Evolutionary conservation across 1,140 invertebrate species (phyloP), one percentile per base, ranked within the genome.

Genomic region (Danaus plexippus): DNA sequence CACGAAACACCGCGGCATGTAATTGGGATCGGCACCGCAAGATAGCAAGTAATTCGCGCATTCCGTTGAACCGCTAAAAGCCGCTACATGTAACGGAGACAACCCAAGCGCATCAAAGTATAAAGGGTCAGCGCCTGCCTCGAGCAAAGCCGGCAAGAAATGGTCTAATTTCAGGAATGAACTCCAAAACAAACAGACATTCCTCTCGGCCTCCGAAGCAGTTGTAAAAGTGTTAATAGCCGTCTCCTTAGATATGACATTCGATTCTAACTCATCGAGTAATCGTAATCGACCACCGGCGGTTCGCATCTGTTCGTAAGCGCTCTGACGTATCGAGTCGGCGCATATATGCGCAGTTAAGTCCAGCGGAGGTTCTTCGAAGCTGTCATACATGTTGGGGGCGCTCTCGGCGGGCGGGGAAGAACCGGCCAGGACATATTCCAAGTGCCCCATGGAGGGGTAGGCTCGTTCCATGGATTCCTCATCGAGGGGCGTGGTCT

Each of bases 51-150:
- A 92, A 54, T 88, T 89, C 10, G 92, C 89, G 43, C 92, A 92
- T n/a, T 91, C 89, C 40, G 91, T 71, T 63, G 91, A 94, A 11
- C 94, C 92, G 64, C 92, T 93, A 69, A 94, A 95, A 3, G 94
- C 91, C n/a, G 91, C 90, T 53, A 94, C 83, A 75, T 95, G 93
- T 18, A 95, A 69, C 5, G 92, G 90, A 0, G 90, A 91, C 52
- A 94, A 77, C 1, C 93, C 93, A 47, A 91, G 89, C 12, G 91
- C 89, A 69, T 94, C 92, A 59, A 87, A 88, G 65, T 92, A 91
- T 56, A 91, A 83, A 32, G 93, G 76, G 61, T 94, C 91, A n/a
- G 92, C 92, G 10, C 92, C 92, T 2, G 86, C 73, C 9, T 88
- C 86, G 12, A 93, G 71, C 32, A 94, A 73, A 9, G 81, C 76